Conservation (phyloP, 2,113 vertebrate species). For the Mugil cephalus region DNA sequence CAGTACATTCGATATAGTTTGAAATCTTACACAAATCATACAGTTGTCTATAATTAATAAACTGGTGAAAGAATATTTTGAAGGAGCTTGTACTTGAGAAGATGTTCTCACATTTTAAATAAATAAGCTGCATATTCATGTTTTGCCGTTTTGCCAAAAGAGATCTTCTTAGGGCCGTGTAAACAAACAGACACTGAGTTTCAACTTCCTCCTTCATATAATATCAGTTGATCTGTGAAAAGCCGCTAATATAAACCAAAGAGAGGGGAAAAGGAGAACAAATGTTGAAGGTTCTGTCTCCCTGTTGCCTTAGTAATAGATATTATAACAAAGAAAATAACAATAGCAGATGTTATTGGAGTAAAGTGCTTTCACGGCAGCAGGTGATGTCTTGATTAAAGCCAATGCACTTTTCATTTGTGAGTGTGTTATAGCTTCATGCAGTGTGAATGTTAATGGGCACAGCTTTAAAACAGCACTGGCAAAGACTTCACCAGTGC, state of each 20-base stretch:
- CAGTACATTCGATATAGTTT: neutral
- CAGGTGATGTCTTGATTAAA: constrained; percentile 10
- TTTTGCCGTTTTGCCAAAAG: too few species aligned
- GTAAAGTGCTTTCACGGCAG: constrained; percentile 22
- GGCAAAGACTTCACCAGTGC: constrained; percentile 21
- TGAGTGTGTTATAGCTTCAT: constrained; percentile 2
- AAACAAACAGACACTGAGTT: neutral
- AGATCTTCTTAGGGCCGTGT: neutral
- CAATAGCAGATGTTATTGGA: constrained; percentile 27
- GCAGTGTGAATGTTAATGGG: constrained; percentile 11
- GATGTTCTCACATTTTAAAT: neutral
- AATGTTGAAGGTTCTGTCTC: too few species aligned
- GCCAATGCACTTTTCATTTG: neutral
- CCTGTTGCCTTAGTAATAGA: too few species aligned
- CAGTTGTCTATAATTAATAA: neutral
- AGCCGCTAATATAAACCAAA: neutral
- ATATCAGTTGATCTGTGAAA: constrained; percentile 19
- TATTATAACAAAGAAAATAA: constrained; percentile 43
- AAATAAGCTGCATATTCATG: neutral
- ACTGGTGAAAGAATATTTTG: too few species aligned
- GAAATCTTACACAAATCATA: neutral
- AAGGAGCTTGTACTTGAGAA: neutral
- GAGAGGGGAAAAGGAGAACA: constrained; percentile 12
- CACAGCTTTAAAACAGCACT: constrained; percentile 41
- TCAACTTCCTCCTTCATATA: neutral